Evolutionary conservation across 2,888 invertebrate genomes (phyloP).

Genomic region (Eucera pruinosa): DNA sequence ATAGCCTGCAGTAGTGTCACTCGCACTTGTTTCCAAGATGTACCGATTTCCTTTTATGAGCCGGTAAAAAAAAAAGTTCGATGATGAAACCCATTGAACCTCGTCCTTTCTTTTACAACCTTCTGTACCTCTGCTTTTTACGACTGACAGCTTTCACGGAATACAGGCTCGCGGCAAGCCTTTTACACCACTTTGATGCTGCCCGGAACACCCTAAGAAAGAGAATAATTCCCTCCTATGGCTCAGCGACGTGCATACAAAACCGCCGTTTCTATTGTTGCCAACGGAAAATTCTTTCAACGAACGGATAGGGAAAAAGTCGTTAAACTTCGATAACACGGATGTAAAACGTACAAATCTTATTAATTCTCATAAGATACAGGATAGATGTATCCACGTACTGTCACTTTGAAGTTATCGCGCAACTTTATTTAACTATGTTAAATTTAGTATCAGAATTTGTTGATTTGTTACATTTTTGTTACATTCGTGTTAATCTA

Average conservation of each 20-base stretch:
- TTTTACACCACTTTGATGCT: slow-evolving; percentile 53
- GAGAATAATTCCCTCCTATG: slow-evolving; percentile 49
- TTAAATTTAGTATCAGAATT: too few relatives aligned
- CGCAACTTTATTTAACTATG: too few relatives aligned
- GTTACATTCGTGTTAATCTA: too few relatives aligned
- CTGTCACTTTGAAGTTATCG: too few relatives aligned
- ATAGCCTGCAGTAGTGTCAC: slow-evolving; percentile 34
- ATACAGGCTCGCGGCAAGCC: slow-evolving; percentile 38
- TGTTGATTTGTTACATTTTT: too few relatives aligned
- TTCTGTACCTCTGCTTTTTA: slow-evolving; percentile 56
- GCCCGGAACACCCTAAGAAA: slow-evolving; percentile 40
- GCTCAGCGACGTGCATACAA: slow-evolving; percentile 38
- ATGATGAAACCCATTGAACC: slow-evolving; percentile 59
- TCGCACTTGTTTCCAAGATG: slow-evolving; percentile 56
- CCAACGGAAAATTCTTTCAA: background rate
- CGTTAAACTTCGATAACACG: too few relatives aligned
- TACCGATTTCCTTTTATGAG: slow-evolving; percentile 55
- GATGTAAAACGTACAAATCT: too few relatives aligned
- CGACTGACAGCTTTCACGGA: slow-evolving; percentile 59
- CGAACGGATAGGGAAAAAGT: background rate
- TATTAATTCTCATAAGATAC: too few relatives aligned
- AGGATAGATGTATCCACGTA: too few relatives aligned
- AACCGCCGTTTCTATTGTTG: too few relatives aligned
- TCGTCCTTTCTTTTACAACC: slow-evolving; percentile 41
- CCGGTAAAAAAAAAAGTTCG: slow-evolving; percentile 48